Percentiles rank a stretch among this genome's conserved stretches.
These are phyloP conservation scores for Cantharis lateralis DNA, from an alignment of 2,888 invertebrate species.

Conservation along the genomic window DNA sequence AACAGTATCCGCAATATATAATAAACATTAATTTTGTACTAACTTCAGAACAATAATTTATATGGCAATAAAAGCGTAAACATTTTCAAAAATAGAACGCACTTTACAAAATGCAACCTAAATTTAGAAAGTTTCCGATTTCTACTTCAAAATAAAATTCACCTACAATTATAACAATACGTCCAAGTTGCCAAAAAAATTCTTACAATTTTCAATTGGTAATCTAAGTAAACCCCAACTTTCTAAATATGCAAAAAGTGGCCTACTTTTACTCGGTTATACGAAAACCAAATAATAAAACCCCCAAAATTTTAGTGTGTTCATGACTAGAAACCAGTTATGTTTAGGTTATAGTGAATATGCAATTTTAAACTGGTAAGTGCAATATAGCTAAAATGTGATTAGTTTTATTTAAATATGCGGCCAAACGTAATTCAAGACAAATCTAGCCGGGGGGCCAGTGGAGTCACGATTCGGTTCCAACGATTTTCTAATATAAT, in stretches of 20 bases:
- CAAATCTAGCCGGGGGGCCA: neutral
- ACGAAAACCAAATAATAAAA: neutral
- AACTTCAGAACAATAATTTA: neutral
- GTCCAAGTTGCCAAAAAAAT: neutral
- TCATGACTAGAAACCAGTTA: neutral
- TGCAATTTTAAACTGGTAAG: neutral
- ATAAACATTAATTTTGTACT: neutral
- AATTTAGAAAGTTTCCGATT: neutral
- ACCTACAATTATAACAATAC: neutral
- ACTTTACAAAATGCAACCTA: neutral
- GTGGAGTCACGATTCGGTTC: neutral
- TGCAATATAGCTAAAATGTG: neutral
- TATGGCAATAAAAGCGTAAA: neutral
- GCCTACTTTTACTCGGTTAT: slow-evolving; percentile 34
- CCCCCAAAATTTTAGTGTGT: neutral
- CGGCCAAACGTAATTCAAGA: neutral
- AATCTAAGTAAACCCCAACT: slow-evolving; percentile 30
- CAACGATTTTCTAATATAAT: neutral
- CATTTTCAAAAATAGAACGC: neutral
- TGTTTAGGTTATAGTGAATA: neutral
- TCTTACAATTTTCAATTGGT: neutral
- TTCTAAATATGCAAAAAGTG: slow-evolving; percentile 50
- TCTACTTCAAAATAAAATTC: neutral
- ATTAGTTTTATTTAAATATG: neutral
- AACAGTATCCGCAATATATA: neutral